A percentile compares a stretch with the other conserved stretches of the same genome.
Conservation (phyloP, 2,113 vertebrate species). For the Amblyopsis rosae region DNA sequence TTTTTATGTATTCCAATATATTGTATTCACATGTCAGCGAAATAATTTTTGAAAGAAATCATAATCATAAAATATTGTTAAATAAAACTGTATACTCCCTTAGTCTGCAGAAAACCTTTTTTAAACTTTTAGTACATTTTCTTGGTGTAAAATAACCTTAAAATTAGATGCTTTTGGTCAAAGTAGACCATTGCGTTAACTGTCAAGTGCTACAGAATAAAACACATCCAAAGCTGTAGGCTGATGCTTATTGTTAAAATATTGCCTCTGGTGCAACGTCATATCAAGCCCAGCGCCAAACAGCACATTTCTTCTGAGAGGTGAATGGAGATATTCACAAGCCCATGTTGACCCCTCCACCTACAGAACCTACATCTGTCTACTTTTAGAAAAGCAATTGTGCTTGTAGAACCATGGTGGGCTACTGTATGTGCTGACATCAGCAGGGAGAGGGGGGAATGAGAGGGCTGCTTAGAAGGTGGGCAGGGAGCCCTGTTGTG, state of each 20-base stretch:
- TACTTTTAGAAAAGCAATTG: slow-evolving; percentile 44
- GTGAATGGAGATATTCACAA: slow-evolving; percentile 26
- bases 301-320: slow-evolving; percentile 11
- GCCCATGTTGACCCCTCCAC: slow-evolving; percentile 37
- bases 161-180: too few species aligned
- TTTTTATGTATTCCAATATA: too few species aligned
- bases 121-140: too few species aligned
- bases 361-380: slow-evolving; percentile 28
- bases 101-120: too few species aligned
- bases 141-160: too few species aligned
- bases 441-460: slow-evolving; percentile 35
- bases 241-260: slow-evolving; percentile 14
- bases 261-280: neutral
- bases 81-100: too few species aligned
- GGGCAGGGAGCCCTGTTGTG: slow-evolving; percentile 50
- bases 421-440: slow-evolving; percentile 60
- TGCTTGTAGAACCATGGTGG: slow-evolving; percentile 36
- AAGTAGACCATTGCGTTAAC: too few species aligned
- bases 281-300: slow-evolving; percentile 14
- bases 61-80: too few species aligned
- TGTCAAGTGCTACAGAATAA: too few species aligned
- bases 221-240: slow-evolving; percentile 1
- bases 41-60: too few species aligned
- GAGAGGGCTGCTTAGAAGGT: slow-evolving; percentile 31
- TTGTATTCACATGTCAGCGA: too few species aligned